These are phyloP conservation scores for Myocastor coypus DNA, from an alignment of 2,113 vertebrate species.

Conservation along the genomic window DNA sequence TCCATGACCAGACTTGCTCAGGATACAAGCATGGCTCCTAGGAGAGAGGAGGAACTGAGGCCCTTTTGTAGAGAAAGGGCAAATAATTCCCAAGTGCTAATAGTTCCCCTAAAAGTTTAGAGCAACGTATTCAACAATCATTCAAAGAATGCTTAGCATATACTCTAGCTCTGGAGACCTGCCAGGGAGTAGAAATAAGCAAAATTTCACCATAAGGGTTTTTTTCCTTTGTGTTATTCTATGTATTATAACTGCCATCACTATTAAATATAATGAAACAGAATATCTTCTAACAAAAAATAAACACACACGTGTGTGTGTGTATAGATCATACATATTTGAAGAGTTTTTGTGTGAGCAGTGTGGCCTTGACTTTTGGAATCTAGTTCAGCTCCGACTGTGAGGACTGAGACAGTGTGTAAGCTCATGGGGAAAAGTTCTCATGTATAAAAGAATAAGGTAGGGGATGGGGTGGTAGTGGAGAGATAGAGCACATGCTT, in stretches of 20 bases:
- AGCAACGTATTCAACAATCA: background rate
- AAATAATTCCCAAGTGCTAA: constrained; percentile 14
- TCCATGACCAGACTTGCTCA: background rate
- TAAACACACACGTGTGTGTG: background rate
- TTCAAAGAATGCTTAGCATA: background rate
- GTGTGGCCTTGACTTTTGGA: background rate
- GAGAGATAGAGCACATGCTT: background rate
- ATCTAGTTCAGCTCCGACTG: background rate
- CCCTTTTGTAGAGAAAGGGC: background rate
- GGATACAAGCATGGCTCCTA: background rate
- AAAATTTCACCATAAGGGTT: background rate
- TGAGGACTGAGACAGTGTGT: background rate
- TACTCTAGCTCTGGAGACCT: background rate
- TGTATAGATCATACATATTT: background rate
- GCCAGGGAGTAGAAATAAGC: background rate
- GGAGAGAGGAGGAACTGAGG: background rate
- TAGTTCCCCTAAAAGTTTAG: background rate
- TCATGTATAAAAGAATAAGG: background rate
- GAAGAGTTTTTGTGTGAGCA: background rate
- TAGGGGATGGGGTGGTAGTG: background rate
- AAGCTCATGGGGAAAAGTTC: background rate
- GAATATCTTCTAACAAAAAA: background rate
- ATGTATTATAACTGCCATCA: background rate
- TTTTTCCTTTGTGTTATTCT: background rate
- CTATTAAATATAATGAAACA: background rate